Evolutionary conservation across 2,113 vertebrate genomes (phyloP), one percentile per base, ranked within the genome.

Genomic region (Illadopsis cleaveri): DNA sequence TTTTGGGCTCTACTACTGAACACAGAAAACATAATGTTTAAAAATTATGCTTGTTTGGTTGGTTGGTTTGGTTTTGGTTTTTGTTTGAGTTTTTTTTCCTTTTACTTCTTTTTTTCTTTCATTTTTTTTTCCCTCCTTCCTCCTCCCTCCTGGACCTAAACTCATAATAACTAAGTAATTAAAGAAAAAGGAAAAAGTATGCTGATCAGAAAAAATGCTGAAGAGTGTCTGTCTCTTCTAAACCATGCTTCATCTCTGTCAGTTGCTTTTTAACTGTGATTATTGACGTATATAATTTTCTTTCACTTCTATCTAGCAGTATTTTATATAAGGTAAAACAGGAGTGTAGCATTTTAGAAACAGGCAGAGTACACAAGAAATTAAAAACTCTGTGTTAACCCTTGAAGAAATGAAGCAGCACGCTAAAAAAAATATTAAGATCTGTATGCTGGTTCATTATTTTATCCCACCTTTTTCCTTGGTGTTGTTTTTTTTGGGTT

Each of bases 41-140:
- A 84, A 65, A 82, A 37, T 28, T 19, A 3, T 38, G 16, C 11
- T 53, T 53, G 35, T 28, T 77, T 33, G 3, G 12, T 40, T 38
- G 9, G 14, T 38, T 11, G 5, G 14, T 10, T 35, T 37, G 27
- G 11, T 21, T 58, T 60, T 60, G 13, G 22, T 24, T 9, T 16
- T 42, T 16, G 5, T 40, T 40, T 40, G 9, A 5, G 7, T 2
- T 27, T 19, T 10, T 33, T 60, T 69, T 24, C 3, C 11, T 35
- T 56, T n/a, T 62, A 33, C 4, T 50, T 44, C 0, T 54, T 23
- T 56, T 68, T 33, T 24, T 1, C 38, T 56, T 68, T 7, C 6
- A 58, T 37, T 65, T 69, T 12, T 12, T 3, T 5, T 45, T 31
- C 6, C 4, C 2, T 5, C 2, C 2, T 33, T 3, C 2, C n/a